Evolutionary conservation across 2,888 invertebrate genomes (phyloP).

Genomic region (Ochropleura leucogaster): DNA sequence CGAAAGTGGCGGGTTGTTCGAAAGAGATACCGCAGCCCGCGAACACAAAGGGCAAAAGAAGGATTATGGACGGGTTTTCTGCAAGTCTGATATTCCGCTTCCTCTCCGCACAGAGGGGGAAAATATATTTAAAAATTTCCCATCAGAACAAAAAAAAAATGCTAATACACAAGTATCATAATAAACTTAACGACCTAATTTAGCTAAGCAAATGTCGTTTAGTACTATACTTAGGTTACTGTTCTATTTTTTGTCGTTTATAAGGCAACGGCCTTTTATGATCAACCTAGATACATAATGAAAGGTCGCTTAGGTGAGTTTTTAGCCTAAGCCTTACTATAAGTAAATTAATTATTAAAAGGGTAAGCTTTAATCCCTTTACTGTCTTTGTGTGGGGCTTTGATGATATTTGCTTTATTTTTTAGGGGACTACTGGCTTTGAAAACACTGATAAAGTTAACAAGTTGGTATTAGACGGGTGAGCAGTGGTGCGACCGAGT

Average conservation of each 20-base stretch:
- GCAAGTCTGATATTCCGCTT: no score
- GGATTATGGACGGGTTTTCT: no score
- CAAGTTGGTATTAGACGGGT: no score
- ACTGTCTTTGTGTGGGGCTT: constrained; percentile 37
- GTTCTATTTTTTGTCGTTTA: constrained; percentile 17
- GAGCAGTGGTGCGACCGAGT: no score
- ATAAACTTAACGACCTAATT: constrained; percentile 32
- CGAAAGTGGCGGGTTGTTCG: no score
- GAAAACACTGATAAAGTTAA: neutral
- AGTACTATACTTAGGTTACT: neutral
- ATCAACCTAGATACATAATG: constrained; percentile 9
- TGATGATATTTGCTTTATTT: constrained; percentile 41
- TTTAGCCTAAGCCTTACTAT: constrained; percentile 38
- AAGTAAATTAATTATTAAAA: constrained; percentile 57
- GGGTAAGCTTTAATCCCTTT: constrained; percentile 50
- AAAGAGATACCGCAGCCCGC: no score
- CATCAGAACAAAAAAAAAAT: no score
- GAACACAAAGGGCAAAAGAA: no score
- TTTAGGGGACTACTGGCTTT: neutral
- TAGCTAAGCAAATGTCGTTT: constrained; percentile 7
- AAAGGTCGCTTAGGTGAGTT: constrained; percentile 32
- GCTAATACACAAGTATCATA: neutral
- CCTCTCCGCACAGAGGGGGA: no score
- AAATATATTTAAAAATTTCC: no score
- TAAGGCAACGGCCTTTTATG: constrained; percentile 1